These are phyloP conservation scores for Cotesia vestalis DNA, from an alignment of 1,140 invertebrate species.

Conservation along the genomic window DNA sequence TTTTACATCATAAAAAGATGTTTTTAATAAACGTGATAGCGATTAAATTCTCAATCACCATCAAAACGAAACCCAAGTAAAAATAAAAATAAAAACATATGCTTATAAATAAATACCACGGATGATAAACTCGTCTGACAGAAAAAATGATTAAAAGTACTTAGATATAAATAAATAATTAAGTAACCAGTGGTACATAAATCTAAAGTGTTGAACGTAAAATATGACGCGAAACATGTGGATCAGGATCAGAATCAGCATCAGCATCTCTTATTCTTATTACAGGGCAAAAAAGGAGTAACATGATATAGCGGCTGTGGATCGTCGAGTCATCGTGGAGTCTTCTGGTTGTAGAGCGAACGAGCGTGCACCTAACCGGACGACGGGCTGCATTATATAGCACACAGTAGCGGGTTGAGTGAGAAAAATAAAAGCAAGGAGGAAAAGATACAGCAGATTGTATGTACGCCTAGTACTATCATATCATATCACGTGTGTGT, in stretches of 20 bases:
- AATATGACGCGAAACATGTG: not conserved
- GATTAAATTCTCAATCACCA: no score
- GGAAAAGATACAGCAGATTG: not conserved
- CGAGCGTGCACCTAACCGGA: not conserved
- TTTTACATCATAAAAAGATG: no score
- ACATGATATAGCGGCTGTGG: not conserved
- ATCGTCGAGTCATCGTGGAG: not conserved
- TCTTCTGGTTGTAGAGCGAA: not conserved
- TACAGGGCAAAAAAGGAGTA: not conserved
- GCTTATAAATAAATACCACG: no score
- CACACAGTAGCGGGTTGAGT: not conserved
- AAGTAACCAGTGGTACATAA: no score
- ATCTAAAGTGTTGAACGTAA: no score
- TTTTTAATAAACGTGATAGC: no score
- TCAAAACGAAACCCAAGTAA: no score
- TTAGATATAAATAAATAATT: no score
- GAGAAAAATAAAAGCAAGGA: not conserved
- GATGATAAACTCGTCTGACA: no score
- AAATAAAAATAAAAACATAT: no score
- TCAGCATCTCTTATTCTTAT: constrained; percentile 4
- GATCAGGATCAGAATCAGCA: not conserved
- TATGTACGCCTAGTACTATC: not conserved
- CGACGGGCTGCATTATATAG: not conserved
- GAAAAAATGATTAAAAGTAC: no score
- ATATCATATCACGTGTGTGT: no score